Evolutionary conservation across 2,113 vertebrate genomes (phyloP), one percentile per base, ranked within the genome.

Genomic region (Bufo gargarizans): DNA sequence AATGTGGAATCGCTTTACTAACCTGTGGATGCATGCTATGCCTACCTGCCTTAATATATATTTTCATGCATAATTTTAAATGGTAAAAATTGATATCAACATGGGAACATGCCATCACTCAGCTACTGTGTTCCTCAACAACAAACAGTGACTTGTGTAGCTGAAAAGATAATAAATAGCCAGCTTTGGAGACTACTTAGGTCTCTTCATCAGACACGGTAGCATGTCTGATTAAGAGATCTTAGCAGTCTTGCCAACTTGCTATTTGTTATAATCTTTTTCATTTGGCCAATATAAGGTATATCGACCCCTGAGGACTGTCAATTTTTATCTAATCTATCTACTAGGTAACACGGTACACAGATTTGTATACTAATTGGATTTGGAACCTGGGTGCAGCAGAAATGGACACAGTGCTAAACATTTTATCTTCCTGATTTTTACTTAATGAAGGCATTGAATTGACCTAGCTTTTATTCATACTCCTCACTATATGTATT

Each of bases 381-480:
- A 17, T 61, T 45, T 19, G 4, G 47, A 19, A 81, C 33, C 11
- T 45, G 79, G 58, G 79, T 61, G 33, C 58, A 61, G 56, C 56
- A 61, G 55, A n/a, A 80, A 80, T 16, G 14, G 77, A 80, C 77
- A 80, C n/a, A 33, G 55, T 43, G 33, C 56, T 61, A 47, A 61
- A 47, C 58, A 8, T 20, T n/a, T 81, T 16, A 81, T 55, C 79
- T 61, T 33, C 79, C 45, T 45, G 56, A 81, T 61, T 81, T 81
- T 61, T 58, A 81, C 20, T 58, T 81, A 81, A 47, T 81, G 33
- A 45, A 58, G 61, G 33, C 22, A 81, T 81, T 19, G 47, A 61
- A 81, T 61, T 61, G 58, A 61, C 79, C 79, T 61, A 43, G 63
- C 63, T 81, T 77, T 19, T 45, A 7, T 20, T 33, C 0, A 11